Base-by-base conservation (phyloP, 2,113 vertebrate species). In the Cichladusa arquata region DNA sequence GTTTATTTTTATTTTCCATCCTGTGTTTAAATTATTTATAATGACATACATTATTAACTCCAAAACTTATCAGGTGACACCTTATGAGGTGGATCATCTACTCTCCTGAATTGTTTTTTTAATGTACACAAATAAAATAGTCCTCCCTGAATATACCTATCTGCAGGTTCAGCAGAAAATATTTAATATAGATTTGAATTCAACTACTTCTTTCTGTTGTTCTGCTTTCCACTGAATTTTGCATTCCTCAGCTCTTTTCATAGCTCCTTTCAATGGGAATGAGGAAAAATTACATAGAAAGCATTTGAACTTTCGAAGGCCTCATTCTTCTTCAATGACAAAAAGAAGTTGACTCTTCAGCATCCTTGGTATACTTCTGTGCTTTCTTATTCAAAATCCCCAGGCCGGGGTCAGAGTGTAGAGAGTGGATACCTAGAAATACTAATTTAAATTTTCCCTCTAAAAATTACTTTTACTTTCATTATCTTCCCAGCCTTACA, bases 1-100 rank as follows among this genome's bases (percentile, higher is more conserved):
- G 42, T 79, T 91, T 92, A 67, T 82, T 88, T 96, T 90, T 81
- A 65, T 79, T 94, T 95, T 76, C 44, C 18, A 60, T 44, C 5
- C 17, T 50, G 4, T 61, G 45, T 72, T 93, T 92, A 54, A 88
- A 94, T 79, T 85, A 89, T 91, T 92, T 91, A 92, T 69, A 65
- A 56, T 58, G 19, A 12, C 42, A 54, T 56, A 58, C 7, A 60
- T 78, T 72, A 94, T 92, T 87, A 89, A 92, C 72, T 81, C n/a
- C 40, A 71, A 91, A 96, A 67, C 23, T 81, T 73, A 57, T 53
- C 73, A 88, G 56, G 31, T 78, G 60, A 65, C n/a, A 33, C 15
- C 13, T 77, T 65, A 38, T 70, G 31, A 70, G 8, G 24, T 51
- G 36, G 36, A 61, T 88, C 62, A 47, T 64, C 74, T 71, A 31